Conservation (phyloP, 2,113 vertebrate species). For the Montifringilla adamsi region DNA sequence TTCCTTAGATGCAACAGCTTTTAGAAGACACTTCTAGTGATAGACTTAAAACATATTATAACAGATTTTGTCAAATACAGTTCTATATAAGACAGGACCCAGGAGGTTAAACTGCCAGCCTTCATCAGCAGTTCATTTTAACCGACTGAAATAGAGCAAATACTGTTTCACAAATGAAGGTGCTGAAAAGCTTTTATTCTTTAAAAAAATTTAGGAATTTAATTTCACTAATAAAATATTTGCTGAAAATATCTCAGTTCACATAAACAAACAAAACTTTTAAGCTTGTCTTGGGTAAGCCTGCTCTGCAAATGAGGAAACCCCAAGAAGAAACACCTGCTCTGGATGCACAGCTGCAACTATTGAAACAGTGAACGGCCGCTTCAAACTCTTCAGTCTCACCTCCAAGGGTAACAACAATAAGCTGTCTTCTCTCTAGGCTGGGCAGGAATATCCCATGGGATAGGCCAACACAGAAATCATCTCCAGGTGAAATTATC, state of each 20-base stretch:
- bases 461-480: not conserved
- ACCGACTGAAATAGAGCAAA: not conserved
- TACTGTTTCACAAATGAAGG: not conserved
- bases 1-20: not conserved
- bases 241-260: not conserved
- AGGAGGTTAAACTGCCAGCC: not conserved
- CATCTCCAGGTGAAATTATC: not conserved
- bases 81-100: not conserved
- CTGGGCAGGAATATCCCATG: not conserved
- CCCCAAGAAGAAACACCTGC: not conserved
- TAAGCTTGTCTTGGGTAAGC: accelerated
- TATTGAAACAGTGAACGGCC: accelerated
- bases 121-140: not conserved
- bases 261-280: not conserved
- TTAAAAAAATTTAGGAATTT: not conserved
- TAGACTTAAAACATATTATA: not conserved
- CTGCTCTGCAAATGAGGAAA: not conserved
- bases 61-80: not conserved
- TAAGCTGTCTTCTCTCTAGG: not conserved
- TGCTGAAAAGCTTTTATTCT: not conserved
- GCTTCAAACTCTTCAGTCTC: not conserved
- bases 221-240: not conserved
- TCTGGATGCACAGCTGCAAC: not conserved
- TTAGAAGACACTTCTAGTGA: not conserved
- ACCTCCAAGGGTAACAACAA: not conserved